These are phyloP conservation scores for Epicampocera succincta DNA, from an alignment of 2,888 invertebrate species.

Conservation along the genomic window DNA sequence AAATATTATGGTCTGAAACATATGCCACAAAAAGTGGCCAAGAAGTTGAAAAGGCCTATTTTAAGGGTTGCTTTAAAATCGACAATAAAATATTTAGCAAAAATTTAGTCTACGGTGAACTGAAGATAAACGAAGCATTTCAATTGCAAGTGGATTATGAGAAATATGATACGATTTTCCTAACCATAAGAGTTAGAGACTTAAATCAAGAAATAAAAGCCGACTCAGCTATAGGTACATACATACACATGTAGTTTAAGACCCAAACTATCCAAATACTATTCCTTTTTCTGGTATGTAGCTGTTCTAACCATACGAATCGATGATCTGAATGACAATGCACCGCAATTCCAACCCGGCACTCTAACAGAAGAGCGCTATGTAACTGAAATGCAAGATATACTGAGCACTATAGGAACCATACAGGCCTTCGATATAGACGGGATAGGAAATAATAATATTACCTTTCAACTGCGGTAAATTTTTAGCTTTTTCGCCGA, in stretches of 20 bases:
- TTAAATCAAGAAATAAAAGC: slow-evolving; percentile 82
- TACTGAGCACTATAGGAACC: slow-evolving; percentile 83
- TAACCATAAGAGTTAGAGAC: slow-evolving; percentile 83
- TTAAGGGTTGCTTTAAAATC: slow-evolving; percentile 75
- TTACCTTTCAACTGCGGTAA: slow-evolving; percentile 83
- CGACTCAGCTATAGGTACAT: slow-evolving; percentile 82
- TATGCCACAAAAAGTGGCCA: slow-evolving; percentile 84
- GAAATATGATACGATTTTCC: slow-evolving; percentile 84
- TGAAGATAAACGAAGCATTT: slow-evolving; percentile 72
- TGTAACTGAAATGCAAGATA: slow-evolving; percentile 83
- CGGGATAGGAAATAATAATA: slow-evolving; percentile 84
- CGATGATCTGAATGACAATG: slow-evolving; percentile 85
- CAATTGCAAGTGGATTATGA: slow-evolving; percentile 83
- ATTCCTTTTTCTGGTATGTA: slow-evolving; percentile 73
- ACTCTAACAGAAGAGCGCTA: slow-evolving; percentile 80
- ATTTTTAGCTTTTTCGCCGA: neutral
- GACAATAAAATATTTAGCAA: slow-evolving; percentile 60
- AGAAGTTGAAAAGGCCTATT: slow-evolving; percentile 64
- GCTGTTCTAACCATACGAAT: slow-evolving; percentile 84
- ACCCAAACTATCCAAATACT: too few relatives aligned
- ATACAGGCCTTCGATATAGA: slow-evolving; percentile 85
- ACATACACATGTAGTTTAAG: too few relatives aligned
- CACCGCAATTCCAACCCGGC: slow-evolving; percentile 83
- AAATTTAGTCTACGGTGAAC: slow-evolving; percentile 71
- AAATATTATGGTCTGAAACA: slow-evolving; percentile 84